A percentile compares a stretch with the other conserved stretches of the same genome.
phyloP scores from a whole-genome alignment of 1,140 invertebrate genomes.

The Olivierus martensii region DNA sequence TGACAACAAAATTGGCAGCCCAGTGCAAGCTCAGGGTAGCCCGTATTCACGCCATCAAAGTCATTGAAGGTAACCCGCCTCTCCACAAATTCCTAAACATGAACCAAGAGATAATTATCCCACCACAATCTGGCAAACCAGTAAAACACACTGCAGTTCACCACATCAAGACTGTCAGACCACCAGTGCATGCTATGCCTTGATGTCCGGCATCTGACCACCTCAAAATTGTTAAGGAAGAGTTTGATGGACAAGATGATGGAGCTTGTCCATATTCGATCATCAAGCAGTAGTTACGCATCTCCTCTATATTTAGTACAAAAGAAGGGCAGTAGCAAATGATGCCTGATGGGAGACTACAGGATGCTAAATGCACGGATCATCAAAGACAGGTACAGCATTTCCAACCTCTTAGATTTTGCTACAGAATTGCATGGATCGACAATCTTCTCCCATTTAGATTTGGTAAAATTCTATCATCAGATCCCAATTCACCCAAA shows the following conservation, averaged over 20 bases:
- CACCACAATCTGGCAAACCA: too few relatives aligned
- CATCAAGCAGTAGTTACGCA: constrained; percentile 11
- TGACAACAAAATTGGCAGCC: too few relatives aligned
- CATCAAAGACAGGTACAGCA: constrained; percentile 18
- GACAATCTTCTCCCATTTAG: constrained; percentile 7
- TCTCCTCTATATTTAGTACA: constrained; percentile 22
- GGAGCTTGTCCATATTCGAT: constrained; percentile 9
- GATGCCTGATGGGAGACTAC: constrained; percentile 22
- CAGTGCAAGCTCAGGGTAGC: too few relatives aligned
- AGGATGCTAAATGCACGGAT: constrained; percentile 21
- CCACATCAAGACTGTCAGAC: constrained; percentile 11
- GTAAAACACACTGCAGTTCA: constrained; percentile 9
- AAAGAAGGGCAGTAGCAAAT: constrained; percentile 18
- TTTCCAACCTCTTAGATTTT: constrained; percentile 20
- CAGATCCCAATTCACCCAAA: constrained; percentile 1
- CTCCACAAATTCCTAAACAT: too few relatives aligned
- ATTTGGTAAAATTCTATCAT: background rate
- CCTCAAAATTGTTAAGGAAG: background rate
- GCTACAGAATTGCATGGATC: constrained; percentile 2
- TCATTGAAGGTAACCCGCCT: too few relatives aligned
- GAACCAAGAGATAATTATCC: too few relatives aligned
- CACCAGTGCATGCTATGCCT: constrained; percentile 4
- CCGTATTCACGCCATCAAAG: too few relatives aligned
- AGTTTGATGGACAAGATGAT: constrained; percentile 13
- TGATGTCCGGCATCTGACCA: constrained; percentile 8